Evolutionary conservation across 2,113 vertebrate species (phyloP), one percentile per base, ranked within the genome.

Genomic region (Acanthochromis polyacanthus): DNA sequence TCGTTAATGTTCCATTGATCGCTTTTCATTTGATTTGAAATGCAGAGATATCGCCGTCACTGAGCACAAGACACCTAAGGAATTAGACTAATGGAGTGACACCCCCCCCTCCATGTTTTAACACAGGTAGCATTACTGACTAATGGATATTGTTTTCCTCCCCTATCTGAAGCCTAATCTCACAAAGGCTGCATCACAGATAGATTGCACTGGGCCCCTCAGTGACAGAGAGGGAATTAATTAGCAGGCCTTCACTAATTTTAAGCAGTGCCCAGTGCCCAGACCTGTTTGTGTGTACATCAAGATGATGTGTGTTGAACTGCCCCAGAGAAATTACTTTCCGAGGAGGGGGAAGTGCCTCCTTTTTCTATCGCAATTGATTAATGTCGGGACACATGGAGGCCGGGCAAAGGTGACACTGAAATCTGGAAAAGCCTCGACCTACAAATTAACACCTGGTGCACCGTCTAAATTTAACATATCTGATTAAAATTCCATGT

Each of bases 141-240:
- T 87, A 93, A 92, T 93, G 87, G 85, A 92, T 92, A 92, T 93
- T 93, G 93, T 93, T 93, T 91, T 87, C 86, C 89, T 86, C 78
- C 77, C 62, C 72, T 91, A 90, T 92, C 89, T 88, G 90, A 92
- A 5, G 75, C 68, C 81, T 89, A 93, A 91, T 94, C 91, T 92
- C 81, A 85, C 88, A 83, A 73, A 88, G 86, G 85, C 84, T 80
- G 88, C 84, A 78, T 80, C 80, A 66, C 79, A 81, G 88, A 93
- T 88, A 91, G 91, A 93, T 93, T 90, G 88, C 74, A 68, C 75
- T 53, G 73, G 32, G 61, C 71, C 78, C 78, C 70, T 76, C 53
- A 64, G 80, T 93, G 91, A 94, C 91, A 92, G 83, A 84, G 71
- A 73, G 82, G 75, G 89, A 93, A 94, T 94, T 95, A 91, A 95